Percentiles rank a stretch among this genome's conserved stretches.
Evolutionary conservation across 2,113 vertebrate genomes (phyloP).

Genomic region (Heloderma charlesbogerti): DNA sequence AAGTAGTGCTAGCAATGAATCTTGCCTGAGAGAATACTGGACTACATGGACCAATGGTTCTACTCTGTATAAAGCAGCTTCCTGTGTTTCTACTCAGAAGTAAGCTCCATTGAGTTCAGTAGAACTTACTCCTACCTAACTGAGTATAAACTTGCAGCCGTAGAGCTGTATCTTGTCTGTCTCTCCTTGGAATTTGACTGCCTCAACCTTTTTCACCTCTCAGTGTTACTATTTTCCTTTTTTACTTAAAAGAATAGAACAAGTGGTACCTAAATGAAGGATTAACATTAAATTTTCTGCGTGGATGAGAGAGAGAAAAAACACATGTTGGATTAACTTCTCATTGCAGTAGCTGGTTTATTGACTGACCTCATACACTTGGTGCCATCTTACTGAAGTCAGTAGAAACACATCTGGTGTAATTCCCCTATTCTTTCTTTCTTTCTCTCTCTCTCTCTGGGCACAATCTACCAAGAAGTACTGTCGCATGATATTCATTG

Average conservation of each 20-base stretch:
- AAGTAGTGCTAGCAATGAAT: too few relatives aligned
- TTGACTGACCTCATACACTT: neutral
- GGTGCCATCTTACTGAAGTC: neutral
- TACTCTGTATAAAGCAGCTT: neutral
- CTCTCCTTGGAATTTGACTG: neutral
- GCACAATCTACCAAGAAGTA: neutral
- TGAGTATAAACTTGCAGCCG: neutral
- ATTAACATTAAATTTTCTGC: neutral
- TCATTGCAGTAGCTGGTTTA: neutral
- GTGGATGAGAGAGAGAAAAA: neutral
- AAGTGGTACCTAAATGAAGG: neutral
- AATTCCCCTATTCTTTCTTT: neutral
- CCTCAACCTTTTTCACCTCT: neutral
- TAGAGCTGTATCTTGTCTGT: neutral
- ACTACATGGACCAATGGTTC: too few relatives aligned
- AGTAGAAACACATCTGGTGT: neutral
- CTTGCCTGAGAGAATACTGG: too few relatives aligned
- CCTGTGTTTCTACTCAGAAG: neutral
- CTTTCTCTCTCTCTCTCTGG: too few relatives aligned
- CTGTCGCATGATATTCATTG: too few relatives aligned
- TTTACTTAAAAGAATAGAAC: neutral
- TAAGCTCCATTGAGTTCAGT: neutral
- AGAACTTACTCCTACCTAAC: neutral
- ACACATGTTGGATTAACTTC: neutral
- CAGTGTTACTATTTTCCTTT: neutral